These are phyloP conservation scores for Cheilosia variabilis DNA, from an alignment of 2,888 invertebrate genomes.

Conservation along the genomic window DNA sequence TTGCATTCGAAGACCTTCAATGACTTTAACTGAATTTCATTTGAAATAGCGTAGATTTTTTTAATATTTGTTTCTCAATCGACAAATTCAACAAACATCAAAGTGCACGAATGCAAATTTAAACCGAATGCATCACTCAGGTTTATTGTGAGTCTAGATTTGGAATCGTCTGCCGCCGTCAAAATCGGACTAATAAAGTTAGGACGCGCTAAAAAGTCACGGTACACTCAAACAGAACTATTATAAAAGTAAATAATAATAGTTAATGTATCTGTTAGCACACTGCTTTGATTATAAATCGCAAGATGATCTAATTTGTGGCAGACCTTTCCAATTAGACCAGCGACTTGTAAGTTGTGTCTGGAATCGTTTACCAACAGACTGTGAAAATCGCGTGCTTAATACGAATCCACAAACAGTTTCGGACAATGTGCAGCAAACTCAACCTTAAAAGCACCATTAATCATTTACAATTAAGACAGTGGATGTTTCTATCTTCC, in stretches of 20 bases:
- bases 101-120: too few species aligned
- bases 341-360: constrained; percentile 41
- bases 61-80: too few species aligned
- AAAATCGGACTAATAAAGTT: background rate
- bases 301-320: constrained; percentile 50
- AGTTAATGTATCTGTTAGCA: constrained; percentile 37
- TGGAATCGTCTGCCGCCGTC: too few species aligned
- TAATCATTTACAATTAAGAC: constrained; percentile 68
- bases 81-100: too few species aligned
- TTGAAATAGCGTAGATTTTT: too few species aligned
- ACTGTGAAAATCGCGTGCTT: constrained; percentile 75
- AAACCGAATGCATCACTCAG: too few species aligned
- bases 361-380: constrained; percentile 64
- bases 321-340: constrained; percentile 62
- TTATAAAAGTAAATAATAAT: constrained; percentile 25
- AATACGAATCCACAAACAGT: constrained; percentile 57
- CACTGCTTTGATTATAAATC: constrained; percentile 46
- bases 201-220: background rate
- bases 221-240: constrained; percentile 10
- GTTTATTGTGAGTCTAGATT: too few species aligned
- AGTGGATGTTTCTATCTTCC: constrained; percentile 49
- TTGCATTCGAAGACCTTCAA: too few species aligned
- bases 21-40: too few species aligned
- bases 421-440: constrained; percentile 62
- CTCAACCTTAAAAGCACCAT: constrained; percentile 61